Evolutionary conservation across 2,113 vertebrate species (phyloP), one percentile per base, ranked within the genome.

Genomic region (Terrapene triunguis): DNA sequence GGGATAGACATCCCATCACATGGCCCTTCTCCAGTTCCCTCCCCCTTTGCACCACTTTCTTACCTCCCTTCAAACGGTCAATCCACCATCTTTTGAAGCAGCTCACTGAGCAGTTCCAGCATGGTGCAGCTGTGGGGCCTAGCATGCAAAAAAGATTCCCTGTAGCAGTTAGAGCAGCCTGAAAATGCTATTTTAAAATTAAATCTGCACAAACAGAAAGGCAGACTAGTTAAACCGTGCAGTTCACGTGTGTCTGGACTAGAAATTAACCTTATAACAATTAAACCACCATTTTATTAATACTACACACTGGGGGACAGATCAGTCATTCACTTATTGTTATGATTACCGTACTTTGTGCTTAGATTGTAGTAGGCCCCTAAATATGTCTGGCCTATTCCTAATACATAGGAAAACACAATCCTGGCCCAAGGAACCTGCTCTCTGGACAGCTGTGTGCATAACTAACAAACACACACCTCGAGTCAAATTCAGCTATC

Each of bases 241-340:
- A 0, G 83, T 44, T 94, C 17, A 13, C 12, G 32, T 5, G 78
- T 35, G 32, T 27, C 55, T 27, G 10, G 27, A 27, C 24, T 57
- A 80, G 74, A 62, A 32, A 0, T 0, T 7, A 0, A 6, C 0
- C 3, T 2, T 84, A 17, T 0, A 21, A 83, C 83, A 76, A 42
- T 84, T 5, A 16, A 74, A 57, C 6, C 24, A 24, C 0, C 0
- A 0, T 1, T 85, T 14, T 2, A 38, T 91, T 10, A 85, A 54
- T 19, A 76, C 80, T 1, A 17, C 94, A 87, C 94, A 90, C 91
- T 93, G 94, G 90, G 55, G 95, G 96, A 92, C 96, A 97, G 47
- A 94, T 86, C 84, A 0, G n/a, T 81, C 94, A 95, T 79, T 57
- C 87, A 27, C 25, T n/a, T 83, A 1, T 32, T 14, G 54, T 94